Evolutionary conservation across 2,113 vertebrate genomes (phyloP).

Genomic region (Jaculus jaculus): DNA sequence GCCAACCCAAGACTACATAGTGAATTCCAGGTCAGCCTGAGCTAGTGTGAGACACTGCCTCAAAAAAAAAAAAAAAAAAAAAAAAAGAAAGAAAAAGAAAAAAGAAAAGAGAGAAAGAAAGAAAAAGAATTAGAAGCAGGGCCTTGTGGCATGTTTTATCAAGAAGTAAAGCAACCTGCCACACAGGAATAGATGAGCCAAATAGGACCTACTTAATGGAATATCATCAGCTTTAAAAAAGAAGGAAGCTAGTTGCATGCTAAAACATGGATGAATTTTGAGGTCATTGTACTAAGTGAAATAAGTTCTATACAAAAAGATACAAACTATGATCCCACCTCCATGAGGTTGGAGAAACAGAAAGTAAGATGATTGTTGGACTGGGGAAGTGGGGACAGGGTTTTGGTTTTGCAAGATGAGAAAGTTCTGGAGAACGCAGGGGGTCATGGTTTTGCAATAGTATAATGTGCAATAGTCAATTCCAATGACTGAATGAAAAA

Average conservation of each 20-base stretch:
- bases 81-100: too few relatives aligned
- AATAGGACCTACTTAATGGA: neutral
- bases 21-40: too few relatives aligned
- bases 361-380: neutral
- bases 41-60: too few relatives aligned
- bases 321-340: neutral
- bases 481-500: neutral
- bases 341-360: neutral
- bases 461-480: neutral
- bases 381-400: neutral
- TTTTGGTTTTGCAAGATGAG: slow-evolving; percentile 1
- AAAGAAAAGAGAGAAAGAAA: too few relatives aligned
- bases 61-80: too few relatives aligned
- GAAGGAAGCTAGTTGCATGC: neutral
- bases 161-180: neutral
- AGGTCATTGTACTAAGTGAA: neutral
- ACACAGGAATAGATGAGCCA: neutral
- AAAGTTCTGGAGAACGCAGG: neutral
- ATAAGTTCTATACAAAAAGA: neutral
- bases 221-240: neutral
- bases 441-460: neutral
- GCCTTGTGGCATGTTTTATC: neutral
- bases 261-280: neutral
- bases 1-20: too few relatives aligned
- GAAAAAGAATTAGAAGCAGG: neutral